phyloP scores from a whole-genome alignment of 2,888 invertebrate genomes.

The Drymonia ruficornis region DNA sequence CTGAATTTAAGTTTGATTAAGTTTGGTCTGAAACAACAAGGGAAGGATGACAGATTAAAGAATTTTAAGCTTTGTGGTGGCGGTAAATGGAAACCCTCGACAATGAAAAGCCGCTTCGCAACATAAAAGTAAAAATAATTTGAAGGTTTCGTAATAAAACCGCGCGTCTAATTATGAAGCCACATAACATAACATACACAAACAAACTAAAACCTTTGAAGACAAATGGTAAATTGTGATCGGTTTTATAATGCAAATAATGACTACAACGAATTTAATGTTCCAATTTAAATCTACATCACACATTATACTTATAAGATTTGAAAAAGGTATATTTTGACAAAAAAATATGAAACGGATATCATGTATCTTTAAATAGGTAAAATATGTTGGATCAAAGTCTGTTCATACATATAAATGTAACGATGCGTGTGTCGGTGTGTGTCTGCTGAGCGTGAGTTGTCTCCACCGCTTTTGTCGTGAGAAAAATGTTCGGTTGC shows the following conservation, averaged over 20 bases:
- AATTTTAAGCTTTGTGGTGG: conserved; percentile 15
- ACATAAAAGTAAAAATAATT: neutral
- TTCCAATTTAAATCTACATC: too few species aligned
- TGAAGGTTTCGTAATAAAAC: too few species aligned
- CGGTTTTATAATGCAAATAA: too few species aligned
- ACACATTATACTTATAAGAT: too few species aligned
- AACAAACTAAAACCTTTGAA: too few species aligned
- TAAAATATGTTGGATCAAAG: conserved; percentile 1
- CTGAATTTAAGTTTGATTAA: conserved; percentile 77
- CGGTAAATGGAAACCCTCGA: neutral
- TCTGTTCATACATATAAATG: conserved; percentile 1
- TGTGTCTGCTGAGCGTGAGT: conserved; percentile 53
- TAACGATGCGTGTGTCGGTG: conserved; percentile 33
- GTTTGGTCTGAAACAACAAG: conserved; percentile 60
- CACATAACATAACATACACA: too few species aligned
- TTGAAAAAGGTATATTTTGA: neutral
- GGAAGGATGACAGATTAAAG: conserved; percentile 38
- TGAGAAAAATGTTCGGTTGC: conserved; percentile 72
- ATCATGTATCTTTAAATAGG: neutral
- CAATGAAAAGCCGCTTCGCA: neutral
- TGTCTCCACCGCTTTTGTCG: conserved; percentile 71
- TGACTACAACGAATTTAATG: too few species aligned
- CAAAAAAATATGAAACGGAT: neutral
- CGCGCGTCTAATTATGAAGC: too few species aligned
- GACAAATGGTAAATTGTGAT: too few species aligned